Evolutionary conservation across 1,140 invertebrate species (phyloP).

Genomic region (Centruroides vittatus): DNA sequence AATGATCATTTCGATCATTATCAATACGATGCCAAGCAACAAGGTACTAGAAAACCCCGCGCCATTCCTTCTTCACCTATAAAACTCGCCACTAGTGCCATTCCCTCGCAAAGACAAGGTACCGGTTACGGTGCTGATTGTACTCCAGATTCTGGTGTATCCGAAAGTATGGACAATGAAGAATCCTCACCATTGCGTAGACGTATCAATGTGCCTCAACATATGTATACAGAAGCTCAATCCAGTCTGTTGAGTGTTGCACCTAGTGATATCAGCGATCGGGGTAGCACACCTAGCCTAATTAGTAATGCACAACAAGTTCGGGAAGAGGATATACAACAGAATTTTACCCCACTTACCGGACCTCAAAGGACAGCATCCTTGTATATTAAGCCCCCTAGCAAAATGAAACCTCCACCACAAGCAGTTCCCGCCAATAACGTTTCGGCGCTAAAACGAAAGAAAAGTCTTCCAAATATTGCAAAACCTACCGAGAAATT

Average conservation of each 20-base stretch:
- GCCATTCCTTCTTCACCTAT: neutral
- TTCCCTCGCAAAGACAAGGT: neutral
- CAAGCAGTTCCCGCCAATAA: neutral
- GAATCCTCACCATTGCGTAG: constrained; percentile 8
- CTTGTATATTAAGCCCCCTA: constrained; percentile 12
- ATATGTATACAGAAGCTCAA: no score
- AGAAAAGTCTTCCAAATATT: constrained; percentile 15
- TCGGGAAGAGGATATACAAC: no score
- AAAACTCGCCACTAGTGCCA: neutral
- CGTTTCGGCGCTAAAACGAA: constrained; percentile 3
- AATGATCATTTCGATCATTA: constrained; percentile 79
- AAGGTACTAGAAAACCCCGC: neutral
- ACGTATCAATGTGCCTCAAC: neutral
- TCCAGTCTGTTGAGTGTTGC: constrained; percentile 12
- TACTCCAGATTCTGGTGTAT: constrained; percentile 33
- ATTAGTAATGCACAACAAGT: neutral
- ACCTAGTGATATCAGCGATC: constrained; percentile 7
- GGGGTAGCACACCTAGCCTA: constrained; percentile 9
- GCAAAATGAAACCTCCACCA: neutral
- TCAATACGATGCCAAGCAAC: constrained; percentile 3
- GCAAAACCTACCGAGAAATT: constrained; percentile 27
- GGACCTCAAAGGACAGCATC: constrained; percentile 10
- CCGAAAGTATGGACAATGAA: constrained; percentile 23
- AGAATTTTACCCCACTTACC: no score
- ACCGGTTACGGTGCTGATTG: constrained; percentile 22